Evolutionary conservation across 2,797 vertebrate species (phyloP).

Genomic region (Chelon auratus): DNA sequence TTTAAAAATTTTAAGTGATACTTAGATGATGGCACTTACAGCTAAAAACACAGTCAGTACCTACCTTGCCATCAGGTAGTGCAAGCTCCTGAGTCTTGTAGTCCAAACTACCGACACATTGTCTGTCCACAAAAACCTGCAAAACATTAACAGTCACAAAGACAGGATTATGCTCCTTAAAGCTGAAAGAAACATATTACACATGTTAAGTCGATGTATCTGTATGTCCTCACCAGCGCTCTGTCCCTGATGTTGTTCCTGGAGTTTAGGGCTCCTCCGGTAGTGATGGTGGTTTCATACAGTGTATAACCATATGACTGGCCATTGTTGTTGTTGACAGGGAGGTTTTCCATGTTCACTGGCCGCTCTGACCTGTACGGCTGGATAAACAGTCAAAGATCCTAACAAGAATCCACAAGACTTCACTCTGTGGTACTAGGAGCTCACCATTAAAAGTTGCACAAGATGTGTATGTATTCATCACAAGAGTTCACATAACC

Average conservation of each 20-base stretch:
- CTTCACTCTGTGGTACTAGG: background rate
- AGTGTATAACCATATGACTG: constrained; percentile 92
- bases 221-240: constrained; percentile 85
- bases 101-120: constrained; percentile 88
- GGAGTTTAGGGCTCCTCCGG: constrained; percentile 86
- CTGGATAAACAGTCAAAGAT: constrained; percentile 69
- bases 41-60: constrained; percentile 67
- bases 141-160: constrained; percentile 36
- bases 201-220: background rate
- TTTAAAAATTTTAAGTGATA: no score
- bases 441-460: background rate
- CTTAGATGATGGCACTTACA: background rate
- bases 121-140: constrained; percentile 90
- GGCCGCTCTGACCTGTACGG: constrained; percentile 85
- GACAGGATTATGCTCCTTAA: background rate
- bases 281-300: constrained; percentile 89
- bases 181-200: background rate
- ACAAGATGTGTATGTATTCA: no score
- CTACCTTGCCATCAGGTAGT: constrained; percentile 88
- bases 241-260: constrained; percentile 88
- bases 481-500: constrained; percentile 5
- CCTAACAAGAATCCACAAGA: background rate
- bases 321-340: constrained; percentile 86
- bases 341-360: constrained; percentile 93
- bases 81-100: constrained; percentile 83